Percentiles rank a stretch among this genome's conserved stretches.
Conservation (phyloP, 2,113 vertebrate genomes). For the Butorides virescens region DNA sequence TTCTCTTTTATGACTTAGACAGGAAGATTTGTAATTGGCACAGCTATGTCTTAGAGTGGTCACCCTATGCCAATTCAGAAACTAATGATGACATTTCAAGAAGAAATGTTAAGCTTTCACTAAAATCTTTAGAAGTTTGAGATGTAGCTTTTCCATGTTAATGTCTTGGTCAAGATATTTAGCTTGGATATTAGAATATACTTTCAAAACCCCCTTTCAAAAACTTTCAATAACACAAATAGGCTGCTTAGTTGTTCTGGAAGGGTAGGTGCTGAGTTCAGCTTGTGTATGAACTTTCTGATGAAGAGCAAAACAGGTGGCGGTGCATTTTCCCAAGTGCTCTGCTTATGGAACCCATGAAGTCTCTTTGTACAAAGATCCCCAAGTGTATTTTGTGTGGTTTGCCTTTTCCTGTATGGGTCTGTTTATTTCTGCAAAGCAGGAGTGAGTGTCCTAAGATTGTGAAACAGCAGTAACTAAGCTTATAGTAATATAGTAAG, state of each 20-base stretch:
- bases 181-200: background rate
- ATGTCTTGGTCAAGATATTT: background rate
- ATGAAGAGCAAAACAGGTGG: background rate
- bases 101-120: background rate
- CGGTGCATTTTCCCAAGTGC: background rate
- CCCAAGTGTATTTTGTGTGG: background rate
- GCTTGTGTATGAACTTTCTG: background rate
- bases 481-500: background rate
- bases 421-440: background rate
- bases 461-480: background rate
- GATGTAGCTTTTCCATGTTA: background rate
- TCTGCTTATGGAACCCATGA: rapidly evolving
- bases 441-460: background rate
- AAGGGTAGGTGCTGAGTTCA: background rate
- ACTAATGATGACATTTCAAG: background rate
- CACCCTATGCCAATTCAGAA: background rate
- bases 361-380: background rate
- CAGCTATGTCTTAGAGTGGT: background rate
- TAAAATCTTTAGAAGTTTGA: background rate
- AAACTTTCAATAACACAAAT: too few species aligned
- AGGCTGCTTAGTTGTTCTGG: background rate
- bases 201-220: background rate
- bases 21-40: background rate
- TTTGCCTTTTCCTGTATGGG: background rate
- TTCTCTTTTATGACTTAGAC: background rate